Percentiles rank a stretch among this genome's conserved stretches.
phyloP scores from a whole-genome alignment of 2,888 invertebrate species.

The Cerastis rubricosa region DNA sequence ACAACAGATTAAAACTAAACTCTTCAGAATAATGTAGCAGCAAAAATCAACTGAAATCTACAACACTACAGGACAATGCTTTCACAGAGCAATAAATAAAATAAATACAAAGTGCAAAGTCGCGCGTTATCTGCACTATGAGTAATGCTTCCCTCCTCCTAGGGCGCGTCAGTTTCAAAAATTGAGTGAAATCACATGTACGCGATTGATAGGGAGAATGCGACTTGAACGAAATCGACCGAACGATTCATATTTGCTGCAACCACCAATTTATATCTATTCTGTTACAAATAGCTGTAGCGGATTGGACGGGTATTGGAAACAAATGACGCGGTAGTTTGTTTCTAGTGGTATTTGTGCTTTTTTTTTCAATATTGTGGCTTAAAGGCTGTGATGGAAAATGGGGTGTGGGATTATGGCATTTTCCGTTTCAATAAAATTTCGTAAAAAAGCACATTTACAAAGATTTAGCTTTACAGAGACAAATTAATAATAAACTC shows the following conservation, averaged over 20 bases:
- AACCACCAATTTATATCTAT: constrained; percentile 87
- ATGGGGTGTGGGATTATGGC: constrained; percentile 26
- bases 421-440: constrained; percentile 2
- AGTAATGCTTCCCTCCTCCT: constrained; percentile 81
- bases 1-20: constrained; percentile 33
- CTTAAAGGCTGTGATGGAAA: constrained; percentile 22
- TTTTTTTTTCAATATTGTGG: constrained; percentile 56
- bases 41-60: constrained; percentile 18
- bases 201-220: constrained; percentile 85
- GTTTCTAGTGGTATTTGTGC: constrained; percentile 61
- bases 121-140: constrained; percentile 81
- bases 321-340: constrained; percentile 84
- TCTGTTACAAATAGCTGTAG: constrained; percentile 85
- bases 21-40: constrained; percentile 7
- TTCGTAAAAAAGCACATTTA: not conserved
- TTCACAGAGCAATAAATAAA: constrained; percentile 64
- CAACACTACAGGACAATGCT: constrained; percentile 53
- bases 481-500: not conserved
- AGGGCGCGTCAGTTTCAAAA: constrained; percentile 90
- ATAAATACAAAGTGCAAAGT: constrained; percentile 70
- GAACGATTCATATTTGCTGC: constrained; percentile 84
- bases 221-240: constrained; percentile 76
- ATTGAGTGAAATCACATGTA: constrained; percentile 90
- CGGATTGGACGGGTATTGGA: constrained; percentile 84
- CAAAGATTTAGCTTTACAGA: not conserved